Evolutionary conservation across 2,888 invertebrate species (phyloP).

Genomic region (Acholoe squamosa): DNA sequence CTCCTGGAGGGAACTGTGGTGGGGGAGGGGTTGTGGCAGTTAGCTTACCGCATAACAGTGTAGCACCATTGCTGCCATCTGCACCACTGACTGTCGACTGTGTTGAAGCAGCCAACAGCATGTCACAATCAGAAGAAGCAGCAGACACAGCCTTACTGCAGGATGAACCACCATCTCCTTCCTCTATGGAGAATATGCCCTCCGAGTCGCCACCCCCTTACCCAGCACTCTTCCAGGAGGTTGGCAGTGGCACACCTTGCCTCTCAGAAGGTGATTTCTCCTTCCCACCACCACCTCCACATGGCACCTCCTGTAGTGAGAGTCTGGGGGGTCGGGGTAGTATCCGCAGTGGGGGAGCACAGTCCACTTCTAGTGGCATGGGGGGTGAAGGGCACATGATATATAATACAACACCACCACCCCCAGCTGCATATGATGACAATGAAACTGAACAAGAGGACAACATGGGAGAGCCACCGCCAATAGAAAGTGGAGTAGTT

Average conservation of each 20-base stretch:
- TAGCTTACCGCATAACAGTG: slow-evolving; percentile 26
- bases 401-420: not conserved
- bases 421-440: too few species aligned
- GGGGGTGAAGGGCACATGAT: not conserved
- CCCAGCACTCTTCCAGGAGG: slow-evolving; percentile 9
- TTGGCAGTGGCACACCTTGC: not conserved
- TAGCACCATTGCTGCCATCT: not conserved
- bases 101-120: slow-evolving; percentile 17
- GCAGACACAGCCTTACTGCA: too few species aligned
- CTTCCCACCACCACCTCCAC: slow-evolving; percentile 49
- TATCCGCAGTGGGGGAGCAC: not conserved
- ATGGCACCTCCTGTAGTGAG: not conserved
- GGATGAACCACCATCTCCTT: slow-evolving; percentile 12
- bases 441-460: not conserved
- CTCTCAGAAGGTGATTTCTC: not conserved
- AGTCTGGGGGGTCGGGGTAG: not conserved
- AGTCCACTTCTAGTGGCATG: not conserved
- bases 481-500: not conserved
- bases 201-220: slow-evolving; percentile 34
- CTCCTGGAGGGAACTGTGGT: not conserved
- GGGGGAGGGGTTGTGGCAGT: not conserved
- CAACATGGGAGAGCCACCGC: not conserved
- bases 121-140: not conserved
- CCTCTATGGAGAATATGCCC: slow-evolving; percentile 57
- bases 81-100: slow-evolving; percentile 22